A percentile compares a stretch with the other conserved stretches of the same genome.
Conservation (phyloP, 2,888 invertebrate species). For the Drosophila hawaiiensis region DNA sequence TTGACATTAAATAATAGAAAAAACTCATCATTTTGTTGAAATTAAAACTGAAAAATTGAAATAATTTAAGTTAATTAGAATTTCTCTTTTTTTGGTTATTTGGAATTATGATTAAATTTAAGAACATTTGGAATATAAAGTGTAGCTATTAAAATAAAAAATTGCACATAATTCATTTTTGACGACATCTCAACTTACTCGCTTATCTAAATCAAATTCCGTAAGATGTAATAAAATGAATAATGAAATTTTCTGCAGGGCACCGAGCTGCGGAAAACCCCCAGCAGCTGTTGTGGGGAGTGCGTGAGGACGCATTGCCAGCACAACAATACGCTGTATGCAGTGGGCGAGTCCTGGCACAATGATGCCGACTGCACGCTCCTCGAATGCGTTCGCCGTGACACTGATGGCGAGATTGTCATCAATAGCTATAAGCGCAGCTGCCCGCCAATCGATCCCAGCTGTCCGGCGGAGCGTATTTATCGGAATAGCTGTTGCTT, state of each 20-base stretch:
- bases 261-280: constrained; percentile 72
- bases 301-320: constrained; percentile 84
- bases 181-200: neutral
- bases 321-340: constrained; percentile 77
- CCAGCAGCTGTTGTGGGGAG: constrained; percentile 83
- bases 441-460: constrained; percentile 77
- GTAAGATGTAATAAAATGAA: too few relatives aligned
- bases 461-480: constrained; percentile 77
- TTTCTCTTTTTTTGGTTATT: neutral
- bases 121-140: neutral
- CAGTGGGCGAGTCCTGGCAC: constrained; percentile 84
- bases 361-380: constrained; percentile 82
- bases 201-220: neutral
- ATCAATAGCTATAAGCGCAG: constrained; percentile 82
- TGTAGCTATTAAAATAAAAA: neutral
- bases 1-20: neutral
- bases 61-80: neutral
- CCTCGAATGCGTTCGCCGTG: constrained; percentile 79
- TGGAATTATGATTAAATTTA: too few relatives aligned
- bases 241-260: constrained; percentile 70
- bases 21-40: neutral
- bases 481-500: constrained; percentile 82
- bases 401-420: constrained; percentile 71
- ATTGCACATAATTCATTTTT: neutral
- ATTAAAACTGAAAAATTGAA: neutral